A percentile compares a stretch with the other conserved stretches of the same genome.
Evolutionary conservation across 2,113 vertebrate genomes (phyloP).

Genomic region (Tachysurus vachellii): DNA sequence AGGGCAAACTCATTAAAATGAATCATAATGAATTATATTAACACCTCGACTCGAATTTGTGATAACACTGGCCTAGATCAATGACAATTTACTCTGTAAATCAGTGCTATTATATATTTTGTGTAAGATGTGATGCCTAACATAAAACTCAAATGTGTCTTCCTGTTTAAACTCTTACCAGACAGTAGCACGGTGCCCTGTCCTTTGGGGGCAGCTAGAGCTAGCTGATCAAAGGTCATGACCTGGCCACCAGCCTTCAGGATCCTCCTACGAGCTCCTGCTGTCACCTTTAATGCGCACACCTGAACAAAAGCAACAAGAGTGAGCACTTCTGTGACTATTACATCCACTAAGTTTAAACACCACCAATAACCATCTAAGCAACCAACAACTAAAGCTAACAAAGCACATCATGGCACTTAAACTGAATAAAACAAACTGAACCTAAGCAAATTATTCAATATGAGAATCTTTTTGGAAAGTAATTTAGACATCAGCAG

Average conservation of each 20-base stretch:
- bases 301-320: constrained; percentile 67
- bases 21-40: background rate
- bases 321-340: background rate
- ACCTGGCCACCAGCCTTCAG: constrained; percentile 85
- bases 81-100: background rate
- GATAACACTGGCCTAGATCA: background rate
- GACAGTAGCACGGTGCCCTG: constrained; percentile 86
- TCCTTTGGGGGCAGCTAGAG: constrained; percentile 85
- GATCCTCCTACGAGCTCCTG: constrained; percentile 82
- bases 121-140: background rate
- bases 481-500: background rate
- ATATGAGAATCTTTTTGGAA: background rate
- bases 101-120: background rate
- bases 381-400: background rate
- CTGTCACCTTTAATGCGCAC: constrained; percentile 81
- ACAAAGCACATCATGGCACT: background rate
- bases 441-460: background rate
- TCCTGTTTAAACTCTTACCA: constrained; percentile 66
- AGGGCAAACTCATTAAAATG: background rate
- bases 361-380: background rate
- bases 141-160: background rate
- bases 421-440: background rate
- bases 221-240: constrained; percentile 91
- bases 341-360: background rate
- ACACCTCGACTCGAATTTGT: background rate